These are phyloP conservation scores for Odontamblyopus lacepedii DNA, from an alignment of 2,797 vertebrate species.

Conservation along the genomic window DNA sequence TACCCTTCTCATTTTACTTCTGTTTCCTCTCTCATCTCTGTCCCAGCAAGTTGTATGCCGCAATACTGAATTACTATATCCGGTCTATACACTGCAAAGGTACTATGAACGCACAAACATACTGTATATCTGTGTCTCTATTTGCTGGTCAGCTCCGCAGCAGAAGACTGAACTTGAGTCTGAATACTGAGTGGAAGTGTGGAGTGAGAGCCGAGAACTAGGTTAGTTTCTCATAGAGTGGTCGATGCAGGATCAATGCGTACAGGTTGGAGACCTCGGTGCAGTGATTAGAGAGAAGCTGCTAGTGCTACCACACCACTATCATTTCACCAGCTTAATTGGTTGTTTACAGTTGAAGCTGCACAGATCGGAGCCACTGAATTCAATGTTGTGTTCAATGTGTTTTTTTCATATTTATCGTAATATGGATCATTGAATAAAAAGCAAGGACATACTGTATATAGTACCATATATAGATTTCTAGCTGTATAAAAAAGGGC, in stretches of 20 bases:
- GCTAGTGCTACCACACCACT: slow-evolving; percentile 36
- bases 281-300: slow-evolving; percentile 65
- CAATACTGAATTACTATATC: background rate
- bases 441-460: slow-evolving; percentile 14
- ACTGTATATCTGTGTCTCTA: slow-evolving; percentile 21
- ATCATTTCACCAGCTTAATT: slow-evolving; percentile 54
- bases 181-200: slow-evolving; percentile 58
- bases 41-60: background rate
- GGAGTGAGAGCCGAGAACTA: slow-evolving; percentile 51
- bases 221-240: slow-evolving; percentile 70
- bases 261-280: slow-evolving; percentile 68
- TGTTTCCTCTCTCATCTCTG: background rate
- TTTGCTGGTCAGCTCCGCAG: slow-evolving; percentile 36
- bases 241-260: slow-evolving; percentile 73
- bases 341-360: slow-evolving; percentile 46
- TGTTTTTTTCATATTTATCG: slow-evolving; percentile 2
- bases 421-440: slow-evolving; percentile 17
- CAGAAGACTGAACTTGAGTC: slow-evolving; percentile 46
- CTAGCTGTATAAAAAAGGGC: background rate
- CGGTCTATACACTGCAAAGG: background rate
- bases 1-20: background rate
- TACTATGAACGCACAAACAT: background rate
- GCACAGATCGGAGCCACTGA: slow-evolving; percentile 16
- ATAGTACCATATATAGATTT: background rate
- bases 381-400: slow-evolving; percentile 17